phyloP scores from a whole-genome alignment of 2,888 invertebrate species.

The Timandra comae region DNA sequence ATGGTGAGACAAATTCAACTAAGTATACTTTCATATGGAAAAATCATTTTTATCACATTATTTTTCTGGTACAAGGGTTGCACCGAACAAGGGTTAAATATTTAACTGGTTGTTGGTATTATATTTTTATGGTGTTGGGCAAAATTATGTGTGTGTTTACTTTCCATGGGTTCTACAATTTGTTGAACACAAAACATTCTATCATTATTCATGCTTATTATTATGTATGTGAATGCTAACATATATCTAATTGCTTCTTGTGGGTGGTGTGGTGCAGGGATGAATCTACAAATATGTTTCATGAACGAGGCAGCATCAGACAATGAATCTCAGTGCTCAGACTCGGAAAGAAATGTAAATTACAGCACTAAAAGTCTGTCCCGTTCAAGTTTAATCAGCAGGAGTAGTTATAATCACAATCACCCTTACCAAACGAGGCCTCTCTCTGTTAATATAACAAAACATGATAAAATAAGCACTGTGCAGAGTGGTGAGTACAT shows the following conservation, averaged over 20 bases:
- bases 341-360: slow-evolving; percentile 77
- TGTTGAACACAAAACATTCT: no score
- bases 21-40: no score
- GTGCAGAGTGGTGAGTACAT: slow-evolving; percentile 60
- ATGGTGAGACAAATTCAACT: slow-evolving; percentile 81
- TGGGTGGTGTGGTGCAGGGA: slow-evolving; percentile 76
- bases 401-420: slow-evolving; percentile 62
- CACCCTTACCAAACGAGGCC: slow-evolving; percentile 72
- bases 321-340: slow-evolving; percentile 86
- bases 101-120: no score
- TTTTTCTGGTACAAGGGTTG: no score
- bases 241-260: slow-evolving; percentile 25
- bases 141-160: no score
- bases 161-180: no score
- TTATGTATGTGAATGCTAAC: no score
- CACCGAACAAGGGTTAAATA: no score
- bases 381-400: slow-evolving; percentile 61
- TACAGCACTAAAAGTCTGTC: slow-evolving; percentile 57
- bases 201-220: no score
- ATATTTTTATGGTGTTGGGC: no score
- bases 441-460: slow-evolving; percentile 64
- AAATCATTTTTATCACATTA: no score
- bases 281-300: slow-evolving; percentile 96
- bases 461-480: slow-evolving; percentile 62
- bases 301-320: slow-evolving; percentile 95